Evolutionary conservation across 2,797 vertebrate species (phyloP).

Genomic region (Iguana delicatissima): DNA sequence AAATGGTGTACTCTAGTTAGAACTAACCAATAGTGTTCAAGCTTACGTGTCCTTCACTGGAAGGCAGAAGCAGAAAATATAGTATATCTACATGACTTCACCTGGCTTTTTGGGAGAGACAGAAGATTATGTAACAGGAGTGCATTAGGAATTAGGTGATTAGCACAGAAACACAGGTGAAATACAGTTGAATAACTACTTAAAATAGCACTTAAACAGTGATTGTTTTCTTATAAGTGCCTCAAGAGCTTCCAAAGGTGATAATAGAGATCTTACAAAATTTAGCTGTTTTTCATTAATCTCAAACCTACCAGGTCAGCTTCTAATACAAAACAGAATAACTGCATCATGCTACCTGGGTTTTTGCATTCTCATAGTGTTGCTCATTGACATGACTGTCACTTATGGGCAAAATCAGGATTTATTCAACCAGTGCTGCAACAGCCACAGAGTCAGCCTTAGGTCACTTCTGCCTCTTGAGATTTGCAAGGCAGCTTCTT

Average conservation of each 20-base stretch:
- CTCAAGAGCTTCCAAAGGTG: slow-evolving; percentile 11
- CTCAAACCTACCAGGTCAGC: not conserved
- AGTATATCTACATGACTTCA: not conserved
- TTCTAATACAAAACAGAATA: slow-evolving; percentile 24
- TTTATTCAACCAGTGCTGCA: slow-evolving; percentile 34
- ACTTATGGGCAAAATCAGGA: slow-evolving; percentile 49
- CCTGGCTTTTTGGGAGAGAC: not conserved
- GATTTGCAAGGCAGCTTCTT: slow-evolving; percentile 37
- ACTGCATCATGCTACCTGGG: slow-evolving; percentile 20
- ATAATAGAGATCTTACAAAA: slow-evolving; percentile 17
- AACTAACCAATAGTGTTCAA: too few relatives aligned
- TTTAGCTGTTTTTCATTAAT: slow-evolving; percentile 40
- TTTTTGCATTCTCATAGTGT: slow-evolving; percentile 23
- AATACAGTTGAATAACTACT: not conserved
- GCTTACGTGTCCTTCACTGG: not conserved
- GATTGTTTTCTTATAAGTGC: not conserved
- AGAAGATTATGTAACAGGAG: not conserved
- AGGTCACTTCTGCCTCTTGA: slow-evolving; percentile 55
- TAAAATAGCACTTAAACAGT: not conserved
- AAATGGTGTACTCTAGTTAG: too few relatives aligned
- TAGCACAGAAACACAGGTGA: not conserved
- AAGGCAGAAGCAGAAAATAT: not conserved
- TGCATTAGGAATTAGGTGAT: not conserved
- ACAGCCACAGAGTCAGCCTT: slow-evolving; percentile 43
- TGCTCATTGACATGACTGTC: slow-evolving; percentile 46